Evolutionary conservation across 2,113 vertebrate species (phyloP).

Genomic region (Saguinus midas): DNA sequence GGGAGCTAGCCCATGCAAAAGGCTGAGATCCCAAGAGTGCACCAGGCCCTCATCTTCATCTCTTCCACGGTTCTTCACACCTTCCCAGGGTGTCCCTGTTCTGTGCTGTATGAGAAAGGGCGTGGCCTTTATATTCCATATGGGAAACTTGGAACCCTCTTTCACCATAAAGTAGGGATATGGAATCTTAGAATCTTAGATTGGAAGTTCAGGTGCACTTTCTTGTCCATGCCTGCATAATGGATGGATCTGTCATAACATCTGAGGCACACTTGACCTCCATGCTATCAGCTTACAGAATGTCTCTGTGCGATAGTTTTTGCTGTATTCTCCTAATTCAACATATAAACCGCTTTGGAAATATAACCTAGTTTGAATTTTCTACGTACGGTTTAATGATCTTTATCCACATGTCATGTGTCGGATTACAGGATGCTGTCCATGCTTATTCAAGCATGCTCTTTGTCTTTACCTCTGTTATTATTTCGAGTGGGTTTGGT

Average conservation of each 20-base stretch:
- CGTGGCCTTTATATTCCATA: rapidly evolving
- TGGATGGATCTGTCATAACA: not conserved
- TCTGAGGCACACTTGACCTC: too few relatives aligned
- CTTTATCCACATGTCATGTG: not conserved
- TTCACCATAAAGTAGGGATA: rapidly evolving
- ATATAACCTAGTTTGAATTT: not conserved
- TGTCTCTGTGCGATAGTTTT: not conserved
- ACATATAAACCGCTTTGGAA: not conserved
- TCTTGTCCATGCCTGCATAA: rapidly evolving
- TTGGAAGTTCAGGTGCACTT: too few relatives aligned
- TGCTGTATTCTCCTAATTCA: not conserved
- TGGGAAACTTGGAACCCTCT: too few relatives aligned
- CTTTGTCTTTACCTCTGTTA: not conserved
- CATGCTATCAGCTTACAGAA: too few relatives aligned
- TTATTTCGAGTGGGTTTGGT: not conserved
- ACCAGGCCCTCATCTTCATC: not conserved
- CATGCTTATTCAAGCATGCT: not conserved
- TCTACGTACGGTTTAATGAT: not conserved
- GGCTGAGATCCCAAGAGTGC: rapidly evolving
- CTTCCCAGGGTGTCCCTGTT: not conserved
- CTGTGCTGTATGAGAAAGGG: not conserved
- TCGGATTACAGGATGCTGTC: too few relatives aligned
- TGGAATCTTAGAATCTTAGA: not conserved
- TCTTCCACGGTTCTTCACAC: not conserved
- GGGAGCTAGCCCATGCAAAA: too few relatives aligned